phyloP scores from a whole-genome alignment of 2,113 vertebrate species.

The Gnathonemus longibarbis region DNA sequence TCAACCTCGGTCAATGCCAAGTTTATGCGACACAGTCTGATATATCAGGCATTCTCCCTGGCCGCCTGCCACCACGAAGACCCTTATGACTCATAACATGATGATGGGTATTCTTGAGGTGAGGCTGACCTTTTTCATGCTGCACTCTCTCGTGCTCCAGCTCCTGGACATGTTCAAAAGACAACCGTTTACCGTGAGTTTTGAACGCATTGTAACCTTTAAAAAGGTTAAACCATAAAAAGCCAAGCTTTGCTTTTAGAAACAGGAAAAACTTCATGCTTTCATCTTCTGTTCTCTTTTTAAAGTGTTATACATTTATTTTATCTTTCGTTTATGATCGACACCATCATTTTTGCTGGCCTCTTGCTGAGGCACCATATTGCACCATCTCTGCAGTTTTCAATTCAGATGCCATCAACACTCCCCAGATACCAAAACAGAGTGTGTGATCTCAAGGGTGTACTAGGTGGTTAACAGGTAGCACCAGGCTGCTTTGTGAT shows the following conservation, averaged over 20 bases:
- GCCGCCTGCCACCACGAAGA: background rate
- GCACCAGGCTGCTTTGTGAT: background rate
- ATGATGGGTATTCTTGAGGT: background rate
- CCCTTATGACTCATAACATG: background rate
- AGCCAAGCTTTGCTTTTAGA: background rate
- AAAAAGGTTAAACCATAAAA: background rate
- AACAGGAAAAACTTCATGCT: background rate
- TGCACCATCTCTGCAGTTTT: background rate
- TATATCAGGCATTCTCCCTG: background rate
- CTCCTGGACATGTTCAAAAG: background rate
- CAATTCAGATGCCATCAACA: background rate
- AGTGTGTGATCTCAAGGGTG: background rate
- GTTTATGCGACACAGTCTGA: background rate
- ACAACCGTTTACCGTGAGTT: background rate
- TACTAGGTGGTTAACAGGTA: background rate
- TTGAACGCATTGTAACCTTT: background rate
- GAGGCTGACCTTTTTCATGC: background rate
- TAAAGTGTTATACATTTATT: background rate
- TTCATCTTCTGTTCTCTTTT: background rate
- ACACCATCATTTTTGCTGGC: background rate
- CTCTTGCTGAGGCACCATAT: background rate
- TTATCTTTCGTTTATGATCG: background rate
- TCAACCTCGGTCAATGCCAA: background rate
- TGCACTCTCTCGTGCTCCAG: background rate
- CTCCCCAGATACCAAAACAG: background rate